phyloP scores from a whole-genome alignment of 2,797 vertebrate genomes.

The Hephaestus fuliginosus region DNA sequence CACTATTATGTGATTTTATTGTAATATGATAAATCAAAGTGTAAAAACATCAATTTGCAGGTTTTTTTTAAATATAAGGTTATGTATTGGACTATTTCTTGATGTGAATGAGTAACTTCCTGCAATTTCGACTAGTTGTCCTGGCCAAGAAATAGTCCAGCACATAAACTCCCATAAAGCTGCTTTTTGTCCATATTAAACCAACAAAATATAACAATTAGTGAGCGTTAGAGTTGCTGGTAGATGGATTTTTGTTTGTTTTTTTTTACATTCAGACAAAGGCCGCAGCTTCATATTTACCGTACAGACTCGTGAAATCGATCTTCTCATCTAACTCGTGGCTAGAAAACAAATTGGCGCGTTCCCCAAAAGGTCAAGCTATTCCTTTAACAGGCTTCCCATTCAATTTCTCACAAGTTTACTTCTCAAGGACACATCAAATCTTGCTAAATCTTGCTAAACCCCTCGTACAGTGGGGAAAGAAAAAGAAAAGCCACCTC shows the following conservation, averaged over 20 bases:
- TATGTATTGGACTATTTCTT: too few relatives aligned
- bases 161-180: neutral
- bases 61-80: neutral
- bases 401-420: neutral
- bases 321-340: neutral
- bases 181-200: neutral
- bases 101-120: too few relatives aligned
- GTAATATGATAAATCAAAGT: too few relatives aligned
- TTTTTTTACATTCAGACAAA: neutral
- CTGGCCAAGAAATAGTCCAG: neutral
- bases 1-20: neutral
- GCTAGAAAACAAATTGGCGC: neutral
- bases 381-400: neutral
- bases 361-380: neutral
- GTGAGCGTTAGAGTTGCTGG: neutral
- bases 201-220: neutral
- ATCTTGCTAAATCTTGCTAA: constrained; percentile 2
- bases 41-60: neutral
- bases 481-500: constrained; percentile 38
- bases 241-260: neutral
- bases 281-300: neutral
- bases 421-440: constrained; percentile 30
- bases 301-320: neutral
- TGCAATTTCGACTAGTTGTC: neutral
- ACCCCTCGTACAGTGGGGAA: neutral